Percentiles rank a stretch among this genome's conserved stretches.
These are phyloP conservation scores for Spondyliosoma cantharus DNA, from an alignment of 2,797 vertebrate species.

Conservation along the genomic window DNA sequence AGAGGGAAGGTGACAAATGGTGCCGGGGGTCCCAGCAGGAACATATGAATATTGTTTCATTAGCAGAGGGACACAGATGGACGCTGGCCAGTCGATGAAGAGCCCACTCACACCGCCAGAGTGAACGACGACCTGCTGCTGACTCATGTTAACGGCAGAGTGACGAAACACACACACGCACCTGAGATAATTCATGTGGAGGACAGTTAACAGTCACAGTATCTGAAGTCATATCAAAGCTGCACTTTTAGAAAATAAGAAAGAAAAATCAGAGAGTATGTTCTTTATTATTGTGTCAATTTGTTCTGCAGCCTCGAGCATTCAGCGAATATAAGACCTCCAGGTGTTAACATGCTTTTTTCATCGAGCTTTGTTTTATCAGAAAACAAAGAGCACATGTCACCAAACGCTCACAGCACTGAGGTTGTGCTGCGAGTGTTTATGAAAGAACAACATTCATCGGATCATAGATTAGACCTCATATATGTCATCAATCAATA, in stretches of 20 bases:
- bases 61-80: slow-evolving; percentile 43
- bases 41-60: slow-evolving; percentile 18
- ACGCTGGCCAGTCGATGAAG: slow-evolving; percentile 35
- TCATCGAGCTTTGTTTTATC: slow-evolving; percentile 24
- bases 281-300: too few species aligned
- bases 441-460: slow-evolving; percentile 26
- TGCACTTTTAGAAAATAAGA: not conserved
- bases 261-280: too few species aligned
- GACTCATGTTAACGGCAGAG: slow-evolving; percentile 18
- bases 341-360: slow-evolving; percentile 11
- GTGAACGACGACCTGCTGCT: slow-evolving; percentile 39
- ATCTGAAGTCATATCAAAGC: slow-evolving; percentile 4
- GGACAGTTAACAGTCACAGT: not conserved
- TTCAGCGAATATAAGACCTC: slow-evolving; percentile 5
- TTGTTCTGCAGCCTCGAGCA: not conserved
- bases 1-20: not conserved
- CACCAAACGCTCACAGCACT: not conserved
- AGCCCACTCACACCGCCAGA: slow-evolving; percentile 4
- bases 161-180: slow-evolving; percentile 20
- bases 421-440: not conserved
- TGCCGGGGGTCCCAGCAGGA: slow-evolving; percentile 6
- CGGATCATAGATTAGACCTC: slow-evolving; percentile 13
- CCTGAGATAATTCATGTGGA: slow-evolving; percentile 4
- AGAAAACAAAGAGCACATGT: slow-evolving; percentile 8
- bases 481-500: not conserved